phyloP scores from a whole-genome alignment of 2,113 vertebrate species.

The Macquaria ambigua region DNA sequence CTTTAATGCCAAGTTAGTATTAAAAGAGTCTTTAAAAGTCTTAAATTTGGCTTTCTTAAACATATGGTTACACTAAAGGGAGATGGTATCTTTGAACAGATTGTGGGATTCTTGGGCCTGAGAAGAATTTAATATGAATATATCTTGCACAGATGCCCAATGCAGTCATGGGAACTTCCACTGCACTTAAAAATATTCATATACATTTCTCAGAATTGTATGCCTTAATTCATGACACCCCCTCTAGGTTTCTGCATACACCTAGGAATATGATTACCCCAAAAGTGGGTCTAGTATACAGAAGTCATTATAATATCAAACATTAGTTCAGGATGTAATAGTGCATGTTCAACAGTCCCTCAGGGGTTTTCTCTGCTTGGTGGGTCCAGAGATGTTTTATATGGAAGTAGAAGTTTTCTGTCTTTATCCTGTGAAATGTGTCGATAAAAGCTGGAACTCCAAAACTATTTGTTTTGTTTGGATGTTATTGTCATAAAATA shows the following conservation, averaged over 20 bases:
- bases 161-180: background rate
- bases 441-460: background rate
- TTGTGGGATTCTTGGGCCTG: background rate
- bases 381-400: conserved; percentile 14
- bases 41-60: conserved; percentile 13
- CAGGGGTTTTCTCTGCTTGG: background rate
- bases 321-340: conserved; percentile 35
- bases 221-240: conserved; percentile 2
- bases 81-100: background rate
- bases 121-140: background rate
- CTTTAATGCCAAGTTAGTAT: background rate
- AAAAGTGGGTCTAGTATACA: background rate
- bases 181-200: background rate
- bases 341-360: conserved; percentile 20
- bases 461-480: background rate
- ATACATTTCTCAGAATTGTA: background rate
- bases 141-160: background rate
- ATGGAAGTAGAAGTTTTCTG: background rate
- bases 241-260: conserved; percentile 5
- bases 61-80: background rate
- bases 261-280: conserved; percentile 1
- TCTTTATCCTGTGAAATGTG: conserved; percentile 1
- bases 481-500: background rate
- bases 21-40: background rate
- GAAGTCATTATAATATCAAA: conserved; percentile 31